phyloP scores from a whole-genome alignment of 2,113 vertebrate genomes.

The Castor canadensis region DNA sequence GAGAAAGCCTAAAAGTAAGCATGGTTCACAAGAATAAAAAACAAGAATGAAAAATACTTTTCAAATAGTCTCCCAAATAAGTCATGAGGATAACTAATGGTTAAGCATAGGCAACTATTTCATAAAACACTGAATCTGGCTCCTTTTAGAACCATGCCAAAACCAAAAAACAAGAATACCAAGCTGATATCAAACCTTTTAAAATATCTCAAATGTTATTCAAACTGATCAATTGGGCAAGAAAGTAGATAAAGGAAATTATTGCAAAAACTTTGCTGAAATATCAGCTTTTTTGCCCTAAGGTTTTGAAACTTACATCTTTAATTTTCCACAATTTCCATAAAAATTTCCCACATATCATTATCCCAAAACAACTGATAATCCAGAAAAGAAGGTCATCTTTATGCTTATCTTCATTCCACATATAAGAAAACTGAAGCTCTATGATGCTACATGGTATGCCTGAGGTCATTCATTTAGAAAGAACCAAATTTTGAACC shows the following conservation, averaged over 20 bases:
- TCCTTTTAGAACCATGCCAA: background rate
- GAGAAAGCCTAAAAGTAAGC: background rate
- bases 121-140: background rate
- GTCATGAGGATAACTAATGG: background rate
- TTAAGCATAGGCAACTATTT: conserved; percentile 11
- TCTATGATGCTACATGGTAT: background rate
- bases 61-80: background rate
- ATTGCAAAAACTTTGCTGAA: background rate
- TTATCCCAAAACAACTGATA: background rate
- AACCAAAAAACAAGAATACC: background rate
- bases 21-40: background rate
- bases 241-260: background rate
- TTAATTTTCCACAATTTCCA: background rate
- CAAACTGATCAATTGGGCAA: background rate
- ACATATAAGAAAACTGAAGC: background rate
- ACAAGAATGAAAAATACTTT: background rate
- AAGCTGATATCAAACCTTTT: background rate
- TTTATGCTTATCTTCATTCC: background rate
- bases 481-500: background rate
- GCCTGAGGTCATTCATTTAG: background rate
- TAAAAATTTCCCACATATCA: background rate
- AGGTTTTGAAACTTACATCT: background rate
- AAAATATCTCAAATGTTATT: background rate
- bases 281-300: background rate
- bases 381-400: background rate